A percentile compares a stretch with the other conserved stretches of the same genome.
phyloP scores from a whole-genome alignment of 2,113 vertebrate species.

The Urocolius indicus region DNA sequence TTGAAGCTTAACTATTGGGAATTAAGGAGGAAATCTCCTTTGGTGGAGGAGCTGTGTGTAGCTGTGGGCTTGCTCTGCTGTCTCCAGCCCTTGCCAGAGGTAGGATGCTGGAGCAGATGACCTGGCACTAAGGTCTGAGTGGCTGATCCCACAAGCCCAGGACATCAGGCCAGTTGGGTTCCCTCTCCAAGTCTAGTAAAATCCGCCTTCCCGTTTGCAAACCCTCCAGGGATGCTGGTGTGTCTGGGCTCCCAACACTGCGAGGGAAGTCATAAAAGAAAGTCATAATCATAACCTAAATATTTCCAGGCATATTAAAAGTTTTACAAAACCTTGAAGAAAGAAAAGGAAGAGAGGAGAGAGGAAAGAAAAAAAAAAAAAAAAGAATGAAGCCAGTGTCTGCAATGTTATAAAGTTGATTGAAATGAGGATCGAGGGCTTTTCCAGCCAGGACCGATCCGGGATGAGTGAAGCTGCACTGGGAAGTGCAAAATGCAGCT shows the following conservation, averaged over 20 bases:
- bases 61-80: not conserved
- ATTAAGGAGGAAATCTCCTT: conserved; percentile 62
- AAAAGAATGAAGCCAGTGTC: not conserved
- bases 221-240: conserved; percentile 16
- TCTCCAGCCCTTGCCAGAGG: not conserved
- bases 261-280: conserved; percentile 60
- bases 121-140: not conserved
- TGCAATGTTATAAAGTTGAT: not conserved
- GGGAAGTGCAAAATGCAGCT: not conserved
- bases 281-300: conserved; percentile 41
- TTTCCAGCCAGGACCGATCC: not conserved
- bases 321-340: conserved; percentile 26
- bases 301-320: conserved; percentile 62
- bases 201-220: conserved; percentile 5
- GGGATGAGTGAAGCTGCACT: rapidly evolving
- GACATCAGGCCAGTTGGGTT: not conserved
- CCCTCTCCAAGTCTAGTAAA: conserved; percentile 56
- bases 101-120: conserved; percentile 14
- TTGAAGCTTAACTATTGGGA: conserved; percentile 47
- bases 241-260: not conserved
- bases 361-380: not conserved
- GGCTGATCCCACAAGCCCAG: not conserved
- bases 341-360: not conserved
- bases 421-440: not conserved
- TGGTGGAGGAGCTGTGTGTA: not conserved